Base-by-base conservation (phyloP, 2,797 vertebrate genomes). In the Oryzias dopingdopingensis region DNA sequence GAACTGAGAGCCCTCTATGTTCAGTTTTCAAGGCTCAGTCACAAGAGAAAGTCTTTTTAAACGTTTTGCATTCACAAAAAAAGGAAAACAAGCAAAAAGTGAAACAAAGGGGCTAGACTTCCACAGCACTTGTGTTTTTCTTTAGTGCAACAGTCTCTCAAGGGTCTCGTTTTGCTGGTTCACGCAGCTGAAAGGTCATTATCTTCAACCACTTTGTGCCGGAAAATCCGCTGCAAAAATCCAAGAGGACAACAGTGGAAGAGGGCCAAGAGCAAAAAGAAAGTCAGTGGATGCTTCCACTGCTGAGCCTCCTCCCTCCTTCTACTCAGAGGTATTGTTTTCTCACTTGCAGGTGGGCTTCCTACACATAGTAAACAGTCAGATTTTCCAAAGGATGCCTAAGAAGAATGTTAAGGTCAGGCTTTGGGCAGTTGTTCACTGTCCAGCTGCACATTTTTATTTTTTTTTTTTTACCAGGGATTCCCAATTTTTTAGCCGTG, bases 181-280 rank as follows among this genome's bases (percentile, higher is more conserved):
- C 54, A 56, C 1, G 52, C 51, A 18, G 53, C 74, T 72, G 67
- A 73, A 65, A 76, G 76, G 77, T 76, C 78, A 74, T 86, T 87
- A 80, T 84, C 84, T 88, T 55, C 42, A 53, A 52, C 14, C 56
- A n/a, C 32, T 63, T 55, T 57, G 74, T 61, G 75, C 66, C 72
- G 87, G 81, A 80, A 89, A 81, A 77, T 64, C 67, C 76, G 72
- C 80, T 32, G 56, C 68, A 67, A 81, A 83, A 75, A 79, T 81
- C 84, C 76, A 84, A 66, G 56, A 77, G 72, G 77, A 90, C 88
- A 91, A 91, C 79, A 84, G 86, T 90, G 90, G 88, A 88, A 53
- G 48, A 52, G 1, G 51, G 88, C 90, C 90, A 91, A 88, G 79
- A 56, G 72, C 69, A 75, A 70, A 84, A 18, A 75, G 83, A 70